Evolutionary conservation across 2,888 invertebrate species (phyloP).

Genomic region (Dicranocentrus wangi): DNA sequence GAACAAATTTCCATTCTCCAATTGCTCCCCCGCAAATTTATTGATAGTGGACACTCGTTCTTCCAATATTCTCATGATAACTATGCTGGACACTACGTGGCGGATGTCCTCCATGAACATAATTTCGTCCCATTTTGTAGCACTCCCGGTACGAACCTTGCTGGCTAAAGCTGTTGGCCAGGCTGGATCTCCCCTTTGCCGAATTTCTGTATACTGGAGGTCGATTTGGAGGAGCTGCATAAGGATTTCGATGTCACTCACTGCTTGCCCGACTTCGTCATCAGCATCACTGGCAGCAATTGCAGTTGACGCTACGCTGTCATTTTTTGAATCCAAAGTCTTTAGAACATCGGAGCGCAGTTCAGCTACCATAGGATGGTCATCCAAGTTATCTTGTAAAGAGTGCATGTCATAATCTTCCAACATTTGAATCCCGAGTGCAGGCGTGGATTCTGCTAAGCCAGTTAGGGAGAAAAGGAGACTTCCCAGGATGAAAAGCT

Average conservation of each 20-base stretch:
- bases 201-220: neutral
- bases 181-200: constrained; percentile 29
- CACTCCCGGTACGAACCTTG: constrained; percentile 4
- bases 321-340: neutral
- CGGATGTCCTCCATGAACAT: constrained; percentile 24
- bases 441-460: neutral
- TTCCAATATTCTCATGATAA: constrained; percentile 46
- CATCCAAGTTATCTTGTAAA: constrained; percentile 14
- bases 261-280: constrained; percentile 9
- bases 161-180: constrained; percentile 12
- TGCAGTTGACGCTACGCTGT: neutral
- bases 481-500: neutral
- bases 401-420: constrained; percentile 18
- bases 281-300: neutral
- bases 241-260: constrained; percentile 19
- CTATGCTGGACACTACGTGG: constrained; percentile 13
- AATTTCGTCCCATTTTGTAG: constrained; percentile 15
- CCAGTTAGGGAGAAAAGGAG: neutral
- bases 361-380: neutral
- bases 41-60: constrained; percentile 33
- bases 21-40: neutral
- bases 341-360: neutral
- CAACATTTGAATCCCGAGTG: neutral
- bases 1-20: constrained; percentile 19
- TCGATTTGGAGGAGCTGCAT: constrained; percentile 18